Evolutionary conservation across 1,140 invertebrate genomes (phyloP).

Genomic region (Globodera ellingtonae): DNA sequence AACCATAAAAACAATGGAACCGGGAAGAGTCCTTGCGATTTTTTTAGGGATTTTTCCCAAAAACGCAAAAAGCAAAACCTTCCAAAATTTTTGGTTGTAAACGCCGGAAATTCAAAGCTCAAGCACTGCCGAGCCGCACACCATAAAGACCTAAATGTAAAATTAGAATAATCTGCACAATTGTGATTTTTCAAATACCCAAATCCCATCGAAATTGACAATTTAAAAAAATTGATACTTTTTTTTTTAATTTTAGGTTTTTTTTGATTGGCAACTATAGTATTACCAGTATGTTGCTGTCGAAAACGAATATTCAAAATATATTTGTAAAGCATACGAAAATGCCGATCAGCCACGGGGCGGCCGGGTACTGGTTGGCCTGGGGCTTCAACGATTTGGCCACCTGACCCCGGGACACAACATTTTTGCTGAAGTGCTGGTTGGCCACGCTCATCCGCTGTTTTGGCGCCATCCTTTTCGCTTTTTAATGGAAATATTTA

Average conservation of each 20-base stretch:
- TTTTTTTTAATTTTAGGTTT: no score
- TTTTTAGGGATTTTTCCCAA: not conserved
- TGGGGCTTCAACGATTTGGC: slow-evolving; percentile 90
- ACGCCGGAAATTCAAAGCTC: slow-evolving; percentile 76
- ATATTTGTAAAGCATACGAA: slow-evolving; percentile 70
- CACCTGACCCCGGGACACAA: slow-evolving; percentile 90
- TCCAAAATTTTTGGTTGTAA: no score
- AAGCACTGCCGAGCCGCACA: slow-evolving; percentile 76
- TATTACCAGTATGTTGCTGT: no score
- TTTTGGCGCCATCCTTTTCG: slow-evolving; percentile 83
- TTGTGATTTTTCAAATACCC: no score
- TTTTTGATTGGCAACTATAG: no score
- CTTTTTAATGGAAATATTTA: slow-evolving; percentile 14
- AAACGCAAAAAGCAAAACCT: not conserved
- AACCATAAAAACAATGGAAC: no score
- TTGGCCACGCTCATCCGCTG: slow-evolving; percentile 96
- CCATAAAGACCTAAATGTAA: slow-evolving; percentile 52
- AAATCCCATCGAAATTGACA: no score
- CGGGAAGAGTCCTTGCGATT: no score
- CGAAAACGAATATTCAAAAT: slow-evolving; percentile 59
- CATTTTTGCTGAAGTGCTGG: slow-evolving; percentile 92
- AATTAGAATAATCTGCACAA: no score
- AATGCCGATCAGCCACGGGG: slow-evolving; percentile 90
- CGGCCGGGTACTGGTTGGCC: slow-evolving; percentile 90
- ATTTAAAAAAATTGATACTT: no score